A percentile compares a stretch with the other conserved stretches of the same genome.
phyloP scores from a whole-genome alignment of 2,888 invertebrate species.

The Athripsodes cinereus region DNA sequence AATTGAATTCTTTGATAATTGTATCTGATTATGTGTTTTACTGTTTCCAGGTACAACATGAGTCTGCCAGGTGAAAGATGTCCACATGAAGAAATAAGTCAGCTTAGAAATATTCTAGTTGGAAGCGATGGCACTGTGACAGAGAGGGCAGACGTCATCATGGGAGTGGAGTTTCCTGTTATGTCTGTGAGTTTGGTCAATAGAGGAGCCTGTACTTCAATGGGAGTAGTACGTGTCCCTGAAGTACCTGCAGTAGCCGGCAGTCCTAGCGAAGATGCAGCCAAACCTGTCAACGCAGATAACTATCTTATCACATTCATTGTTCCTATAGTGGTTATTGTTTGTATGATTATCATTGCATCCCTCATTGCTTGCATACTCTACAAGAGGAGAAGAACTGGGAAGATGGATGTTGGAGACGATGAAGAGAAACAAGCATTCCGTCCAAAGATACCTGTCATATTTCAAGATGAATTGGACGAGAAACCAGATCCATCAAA shows the following conservation, averaged over 20 bases:
- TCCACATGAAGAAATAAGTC: conserved; percentile 69
- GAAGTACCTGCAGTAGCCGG: conserved; percentile 18
- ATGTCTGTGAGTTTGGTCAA: conserved; percentile 57
- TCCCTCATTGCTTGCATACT: conserved; percentile 83
- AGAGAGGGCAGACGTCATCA: conserved; percentile 57
- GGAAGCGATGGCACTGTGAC: conserved; percentile 53
- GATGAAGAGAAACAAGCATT: conserved; percentile 80
- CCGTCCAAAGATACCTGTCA: conserved; percentile 88
- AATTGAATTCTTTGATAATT: background rate
- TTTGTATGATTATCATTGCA: conserved; percentile 81
- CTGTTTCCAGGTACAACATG: conserved; percentile 60
- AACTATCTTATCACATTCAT: conserved; percentile 78
- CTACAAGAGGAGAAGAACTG: conserved; percentile 76
- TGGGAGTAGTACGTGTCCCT: conserved; percentile 18
- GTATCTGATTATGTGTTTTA: background rate
- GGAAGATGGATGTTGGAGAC: conserved; percentile 67
- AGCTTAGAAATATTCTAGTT: conserved; percentile 64
- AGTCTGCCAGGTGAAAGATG: conserved; percentile 68
- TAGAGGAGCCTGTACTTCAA: conserved; percentile 40
- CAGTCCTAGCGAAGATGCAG: conserved; percentile 33
- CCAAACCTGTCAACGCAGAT: conserved; percentile 39
- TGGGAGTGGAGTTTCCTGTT: conserved; percentile 68
- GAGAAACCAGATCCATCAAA: conserved; percentile 86
- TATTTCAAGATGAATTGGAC: conserved; percentile 94
- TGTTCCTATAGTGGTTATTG: conserved; percentile 82